Base-by-base conservation (phyloP, 2,797 vertebrate genomes). In the Percopsis omiscomaycus region DNA sequence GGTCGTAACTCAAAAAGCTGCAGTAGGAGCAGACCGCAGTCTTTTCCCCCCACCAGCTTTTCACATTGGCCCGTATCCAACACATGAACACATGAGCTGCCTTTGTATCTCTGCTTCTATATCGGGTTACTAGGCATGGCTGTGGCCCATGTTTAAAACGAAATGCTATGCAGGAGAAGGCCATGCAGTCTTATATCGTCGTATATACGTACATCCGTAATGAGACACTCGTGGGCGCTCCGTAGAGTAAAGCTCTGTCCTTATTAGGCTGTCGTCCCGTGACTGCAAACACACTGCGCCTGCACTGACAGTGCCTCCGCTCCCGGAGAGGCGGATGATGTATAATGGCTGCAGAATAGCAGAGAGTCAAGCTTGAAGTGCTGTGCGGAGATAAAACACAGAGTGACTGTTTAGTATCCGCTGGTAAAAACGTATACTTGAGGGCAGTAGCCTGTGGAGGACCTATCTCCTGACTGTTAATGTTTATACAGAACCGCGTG, bases 141-240 rank as follows among this genome's bases (percentile, higher is more conserved):
- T 82, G 82, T 11, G 50, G 73, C 55, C 78, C 85, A 83, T 66
- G 78, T 88, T 88, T 84, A 86, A 84, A 88, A 88, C 22, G 86
- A 89, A 87, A 90, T 84, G 86, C 81, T 85, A 71, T 85, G 88
- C 77, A 81, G 86, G 81, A 87, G 81, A 74, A 79, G 74, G 77
- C 82, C 88, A 87, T 88, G 86, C 88, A 87, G 88, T 85, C 8
- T 42, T 42, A 22, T 22, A 78, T 78, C 84, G 72, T 78, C 84
- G 85, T 86, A 86, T 87, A 89, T 86, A 84, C 86, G 80, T 75
- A 74, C 74, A 83, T 91, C 83, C 81, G 87, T 91, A 92, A 91
- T 74, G 73, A 73, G 89, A 91, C 85, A 90, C 87, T 84, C 81
- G 83, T 89, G 82, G 88, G 88, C 82, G 88, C 82, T 72, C 80